Conservation (phyloP, 1,140 invertebrate genomes). For the Drosophila setifemur region DNA sequence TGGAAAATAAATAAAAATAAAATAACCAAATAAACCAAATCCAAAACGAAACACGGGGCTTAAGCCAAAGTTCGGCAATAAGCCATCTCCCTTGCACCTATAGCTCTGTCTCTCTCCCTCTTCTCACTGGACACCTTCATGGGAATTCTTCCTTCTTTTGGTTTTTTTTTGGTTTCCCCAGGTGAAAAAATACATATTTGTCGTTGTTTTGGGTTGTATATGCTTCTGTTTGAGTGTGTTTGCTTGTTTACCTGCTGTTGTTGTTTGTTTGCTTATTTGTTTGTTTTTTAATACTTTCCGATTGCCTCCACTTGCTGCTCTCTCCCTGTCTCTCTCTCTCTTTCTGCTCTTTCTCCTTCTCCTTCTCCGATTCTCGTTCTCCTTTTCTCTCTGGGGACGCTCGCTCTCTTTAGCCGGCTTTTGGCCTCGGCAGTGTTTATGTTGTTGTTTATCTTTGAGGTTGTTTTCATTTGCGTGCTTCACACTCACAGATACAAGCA, state of each 20-base stretch:
- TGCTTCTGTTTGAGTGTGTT: slow-evolving; percentile 21
- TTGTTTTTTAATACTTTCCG: slow-evolving; percentile 68
- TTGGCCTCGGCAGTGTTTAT: slow-evolving; percentile 26
- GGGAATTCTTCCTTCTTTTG: slow-evolving; percentile 9
- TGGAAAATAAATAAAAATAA: neutral
- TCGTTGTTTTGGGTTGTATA: neutral
- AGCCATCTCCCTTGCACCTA: neutral
- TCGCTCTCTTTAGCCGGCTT: slow-evolving; percentile 31
- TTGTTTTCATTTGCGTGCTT: slow-evolving; percentile 63
- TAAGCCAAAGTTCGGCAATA: slow-evolving; percentile 10
- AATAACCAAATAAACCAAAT: neutral
- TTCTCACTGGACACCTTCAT: slow-evolving; percentile 16
- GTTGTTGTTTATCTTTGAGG: slow-evolving; percentile 74
- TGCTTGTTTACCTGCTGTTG: slow-evolving; percentile 23
- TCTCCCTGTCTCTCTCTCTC: neutral
- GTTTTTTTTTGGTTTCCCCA: slow-evolving; percentile 37
- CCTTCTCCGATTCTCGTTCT: too few relatives aligned
- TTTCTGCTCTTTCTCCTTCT: neutral
- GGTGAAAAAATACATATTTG: slow-evolving; percentile 10
- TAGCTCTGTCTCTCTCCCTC: slow-evolving; percentile 3
- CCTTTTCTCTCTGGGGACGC: neutral
- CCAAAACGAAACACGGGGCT: neutral
- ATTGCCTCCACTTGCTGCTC: slow-evolving; percentile 42
- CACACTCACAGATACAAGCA: slow-evolving; percentile 31
- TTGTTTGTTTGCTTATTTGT: slow-evolving; percentile 44